phyloP scores from a whole-genome alignment of 2,888 invertebrate genomes.

The Drosophila putrida region DNA sequence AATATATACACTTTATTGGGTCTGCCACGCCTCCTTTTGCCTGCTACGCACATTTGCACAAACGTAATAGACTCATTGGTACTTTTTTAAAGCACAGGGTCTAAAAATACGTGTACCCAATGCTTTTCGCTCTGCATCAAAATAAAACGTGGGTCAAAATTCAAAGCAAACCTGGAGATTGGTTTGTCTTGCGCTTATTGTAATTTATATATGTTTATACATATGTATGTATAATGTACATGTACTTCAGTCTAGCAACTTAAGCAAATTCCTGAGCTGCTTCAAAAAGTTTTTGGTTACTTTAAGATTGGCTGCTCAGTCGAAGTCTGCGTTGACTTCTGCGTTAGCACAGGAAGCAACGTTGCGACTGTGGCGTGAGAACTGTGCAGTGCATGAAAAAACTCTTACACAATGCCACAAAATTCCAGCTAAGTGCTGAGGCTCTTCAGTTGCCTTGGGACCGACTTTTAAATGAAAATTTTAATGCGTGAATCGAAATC shows the following conservation, averaged over 20 bases:
- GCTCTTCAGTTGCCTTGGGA: conserved; percentile 1
- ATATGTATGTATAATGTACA: background rate
- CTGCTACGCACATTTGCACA: too few species aligned
- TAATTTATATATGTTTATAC: too few species aligned
- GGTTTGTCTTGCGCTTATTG: background rate
- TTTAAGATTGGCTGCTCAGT: conserved; percentile 7
- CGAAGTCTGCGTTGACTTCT: conserved; percentile 1
- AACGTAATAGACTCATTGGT: too few species aligned
- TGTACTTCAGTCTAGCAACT: conserved; percentile 13
- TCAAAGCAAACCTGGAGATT: background rate
- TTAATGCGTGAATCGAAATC: conserved; percentile 39
- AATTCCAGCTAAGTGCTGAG: conserved; percentile 36
- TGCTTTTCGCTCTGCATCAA: background rate
- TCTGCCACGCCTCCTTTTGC: too few species aligned
- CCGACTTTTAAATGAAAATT: conserved; percentile 20
- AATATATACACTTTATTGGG: too few species aligned
- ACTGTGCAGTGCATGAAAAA: conserved; percentile 16
- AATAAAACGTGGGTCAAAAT: background rate
- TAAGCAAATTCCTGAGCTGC: conserved; percentile 29
- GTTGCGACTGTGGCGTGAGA: conserved; percentile 43
- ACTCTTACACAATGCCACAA: conserved; percentile 19
- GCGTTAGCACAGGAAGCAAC: conserved; percentile 45
- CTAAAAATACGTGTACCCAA: background rate
- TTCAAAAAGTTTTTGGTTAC: conserved; percentile 31
- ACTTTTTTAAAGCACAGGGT: too few species aligned